Evolutionary conservation across 2,113 vertebrate species (phyloP).

Genomic region (Takifugu flavidus): DNA sequence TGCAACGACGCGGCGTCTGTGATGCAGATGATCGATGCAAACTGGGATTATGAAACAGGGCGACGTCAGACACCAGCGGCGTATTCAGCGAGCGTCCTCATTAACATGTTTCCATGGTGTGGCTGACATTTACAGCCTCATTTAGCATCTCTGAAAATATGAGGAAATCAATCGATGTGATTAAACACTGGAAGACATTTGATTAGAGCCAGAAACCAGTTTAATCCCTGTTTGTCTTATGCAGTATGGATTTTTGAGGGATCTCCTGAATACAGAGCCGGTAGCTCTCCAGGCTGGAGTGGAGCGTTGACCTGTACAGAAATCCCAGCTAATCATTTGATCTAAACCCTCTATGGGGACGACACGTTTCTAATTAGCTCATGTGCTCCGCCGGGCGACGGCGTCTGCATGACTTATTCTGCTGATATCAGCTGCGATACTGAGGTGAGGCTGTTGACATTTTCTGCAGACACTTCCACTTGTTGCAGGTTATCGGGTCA

Average conservation of each 20-base stretch:
- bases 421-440: not conserved
- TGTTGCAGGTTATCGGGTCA: not conserved
- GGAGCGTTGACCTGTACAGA: constrained; percentile 4
- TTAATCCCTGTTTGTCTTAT: not conserved
- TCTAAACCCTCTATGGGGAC: not conserved
- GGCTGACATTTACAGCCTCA: constrained; percentile 15
- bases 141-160: constrained; percentile 1
- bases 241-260: not conserved
- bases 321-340: constrained; percentile 10
- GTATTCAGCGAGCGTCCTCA: not conserved
- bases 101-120: constrained; percentile 6
- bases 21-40: no score
- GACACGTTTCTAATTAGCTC: constrained; percentile 14
- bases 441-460: not conserved
- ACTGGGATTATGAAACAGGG: not conserved
- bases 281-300: not conserved
- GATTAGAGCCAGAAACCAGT: not conserved
- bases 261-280: no score
- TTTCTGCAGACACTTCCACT: not conserved
- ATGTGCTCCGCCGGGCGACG: constrained; percentile 4
- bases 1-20: no score
- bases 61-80: not conserved
- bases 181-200: constrained; percentile 14
- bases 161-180: constrained; percentile 1
- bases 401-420: not conserved